Percentiles rank a stretch among this genome's conserved stretches.
These are phyloP conservation scores for Cheilosia grossa DNA, from an alignment of 2,888 invertebrate species.

Conservation along the genomic window DNA sequence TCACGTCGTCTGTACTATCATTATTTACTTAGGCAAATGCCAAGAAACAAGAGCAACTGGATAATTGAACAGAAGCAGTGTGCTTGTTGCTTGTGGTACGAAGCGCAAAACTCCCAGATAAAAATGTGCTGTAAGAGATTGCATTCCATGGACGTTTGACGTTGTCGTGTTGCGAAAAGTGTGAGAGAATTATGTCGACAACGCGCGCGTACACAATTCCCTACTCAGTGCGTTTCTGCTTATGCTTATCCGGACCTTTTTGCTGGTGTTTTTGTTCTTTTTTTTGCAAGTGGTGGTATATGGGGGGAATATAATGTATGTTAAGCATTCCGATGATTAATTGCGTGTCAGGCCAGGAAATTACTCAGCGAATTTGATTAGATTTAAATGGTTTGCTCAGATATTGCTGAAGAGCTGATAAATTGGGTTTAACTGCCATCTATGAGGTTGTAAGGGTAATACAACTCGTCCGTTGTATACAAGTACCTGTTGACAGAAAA, in stretches of 20 bases:
- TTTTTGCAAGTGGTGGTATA: not conserved
- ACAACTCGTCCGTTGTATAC: too few species aligned
- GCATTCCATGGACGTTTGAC: not conserved
- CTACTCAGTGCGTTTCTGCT: constrained; percentile 60
- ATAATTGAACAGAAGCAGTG: constrained; percentile 32
- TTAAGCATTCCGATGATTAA: constrained; percentile 57
- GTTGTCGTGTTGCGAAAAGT: constrained; percentile 9
- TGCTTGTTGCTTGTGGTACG: not conserved
- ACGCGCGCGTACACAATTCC: constrained; percentile 24
- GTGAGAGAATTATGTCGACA: constrained; percentile 25
- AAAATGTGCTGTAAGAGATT: constrained; percentile 26
- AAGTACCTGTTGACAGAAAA: too few species aligned
- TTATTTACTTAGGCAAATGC: constrained; percentile 54
- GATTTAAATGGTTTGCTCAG: constrained; percentile 22
- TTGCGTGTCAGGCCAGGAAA: constrained; percentile 54
- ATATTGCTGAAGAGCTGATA: not conserved
- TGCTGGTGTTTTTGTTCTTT: constrained; percentile 13
- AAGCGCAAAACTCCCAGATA: constrained; percentile 43
- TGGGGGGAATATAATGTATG: constrained; percentile 7
- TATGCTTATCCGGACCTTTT: constrained; percentile 31
- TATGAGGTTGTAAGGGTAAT: not conserved
- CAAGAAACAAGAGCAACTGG: constrained; percentile 38
- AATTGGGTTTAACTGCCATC: not conserved
- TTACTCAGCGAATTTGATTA: constrained; percentile 63
- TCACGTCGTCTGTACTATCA: constrained; percentile 27